These are phyloP conservation scores for Myotis pilosus DNA, from an alignment of 2,797 vertebrate species.

Conservation along the genomic window DNA sequence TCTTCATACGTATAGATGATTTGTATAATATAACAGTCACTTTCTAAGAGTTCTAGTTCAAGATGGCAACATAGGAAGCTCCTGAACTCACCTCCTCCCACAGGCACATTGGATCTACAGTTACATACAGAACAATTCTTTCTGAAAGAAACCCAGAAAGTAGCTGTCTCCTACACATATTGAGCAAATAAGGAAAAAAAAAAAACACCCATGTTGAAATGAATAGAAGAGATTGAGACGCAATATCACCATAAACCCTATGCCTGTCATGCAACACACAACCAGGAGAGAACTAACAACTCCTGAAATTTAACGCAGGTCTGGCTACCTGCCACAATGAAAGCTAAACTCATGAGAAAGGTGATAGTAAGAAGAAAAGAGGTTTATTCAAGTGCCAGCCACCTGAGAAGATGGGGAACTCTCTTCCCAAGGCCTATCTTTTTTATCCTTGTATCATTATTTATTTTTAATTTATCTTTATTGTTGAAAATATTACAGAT, in stretches of 20 bases:
- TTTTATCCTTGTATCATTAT: too few relatives aligned
- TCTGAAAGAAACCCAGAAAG: not conserved
- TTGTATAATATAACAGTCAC: not conserved
- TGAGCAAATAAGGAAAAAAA: not conserved
- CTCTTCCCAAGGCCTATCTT: not conserved
- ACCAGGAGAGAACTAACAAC: not conserved
- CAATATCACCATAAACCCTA: not conserved
- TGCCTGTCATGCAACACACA: not conserved
- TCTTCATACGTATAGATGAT: not conserved
- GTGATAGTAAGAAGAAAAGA: not conserved
- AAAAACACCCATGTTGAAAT: not conserved
- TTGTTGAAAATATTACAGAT: too few relatives aligned
- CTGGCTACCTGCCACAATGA: not conserved
- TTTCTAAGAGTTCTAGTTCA: not conserved
- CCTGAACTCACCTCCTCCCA: not conserved
- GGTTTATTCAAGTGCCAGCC: not conserved
- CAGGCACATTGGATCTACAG: not conserved
- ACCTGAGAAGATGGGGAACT: not conserved
- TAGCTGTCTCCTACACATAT: not conserved
- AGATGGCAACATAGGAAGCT: not conserved
- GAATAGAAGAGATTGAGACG: not conserved
- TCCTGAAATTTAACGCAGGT: not conserved
- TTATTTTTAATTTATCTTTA: too few relatives aligned
- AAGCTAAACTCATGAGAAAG: not conserved
- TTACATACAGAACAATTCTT: not conserved